phyloP scores from a whole-genome alignment of 2,888 invertebrate species.

The Macrosoma leucophasiata region DNA sequence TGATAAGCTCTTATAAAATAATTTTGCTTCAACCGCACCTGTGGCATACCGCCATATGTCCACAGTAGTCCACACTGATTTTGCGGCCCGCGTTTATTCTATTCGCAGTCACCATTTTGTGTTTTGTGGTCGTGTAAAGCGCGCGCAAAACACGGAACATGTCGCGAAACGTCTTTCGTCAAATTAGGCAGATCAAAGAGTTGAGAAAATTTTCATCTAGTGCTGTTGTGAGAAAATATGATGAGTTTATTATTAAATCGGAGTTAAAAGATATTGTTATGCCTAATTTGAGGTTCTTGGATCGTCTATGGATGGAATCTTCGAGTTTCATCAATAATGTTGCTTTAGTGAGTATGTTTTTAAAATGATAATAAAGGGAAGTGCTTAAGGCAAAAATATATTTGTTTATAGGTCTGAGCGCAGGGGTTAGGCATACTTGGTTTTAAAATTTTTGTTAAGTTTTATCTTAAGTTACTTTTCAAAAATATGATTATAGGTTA shows the following conservation, averaged over 20 bases:
- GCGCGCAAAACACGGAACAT: constrained; percentile 44
- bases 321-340: constrained; percentile 46
- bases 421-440: too few species aligned
- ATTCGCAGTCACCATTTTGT: constrained; percentile 37
- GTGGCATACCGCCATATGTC: too few species aligned
- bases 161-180: constrained; percentile 53
- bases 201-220: constrained; percentile 46
- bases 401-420: too few species aligned
- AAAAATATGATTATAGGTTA: too few species aligned
- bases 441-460: too few species aligned
- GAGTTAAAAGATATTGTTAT: constrained; percentile 46
- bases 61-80: too few species aligned
- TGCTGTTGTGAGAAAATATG: constrained; percentile 37
- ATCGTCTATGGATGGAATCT: constrained; percentile 49
- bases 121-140: constrained; percentile 30
- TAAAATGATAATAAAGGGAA: too few species aligned
- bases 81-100: too few species aligned
- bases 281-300: constrained; percentile 48
- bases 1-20: too few species aligned
- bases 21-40: too few species aligned
- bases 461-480: too few species aligned
- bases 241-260: constrained; percentile 53
- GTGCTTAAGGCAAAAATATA: too few species aligned
- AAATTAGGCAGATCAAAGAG: constrained; percentile 52
- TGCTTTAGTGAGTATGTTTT: constrained; percentile 50